Conservation (phyloP, 2,113 vertebrate genomes). For the Cygnus buccinator region DNA sequence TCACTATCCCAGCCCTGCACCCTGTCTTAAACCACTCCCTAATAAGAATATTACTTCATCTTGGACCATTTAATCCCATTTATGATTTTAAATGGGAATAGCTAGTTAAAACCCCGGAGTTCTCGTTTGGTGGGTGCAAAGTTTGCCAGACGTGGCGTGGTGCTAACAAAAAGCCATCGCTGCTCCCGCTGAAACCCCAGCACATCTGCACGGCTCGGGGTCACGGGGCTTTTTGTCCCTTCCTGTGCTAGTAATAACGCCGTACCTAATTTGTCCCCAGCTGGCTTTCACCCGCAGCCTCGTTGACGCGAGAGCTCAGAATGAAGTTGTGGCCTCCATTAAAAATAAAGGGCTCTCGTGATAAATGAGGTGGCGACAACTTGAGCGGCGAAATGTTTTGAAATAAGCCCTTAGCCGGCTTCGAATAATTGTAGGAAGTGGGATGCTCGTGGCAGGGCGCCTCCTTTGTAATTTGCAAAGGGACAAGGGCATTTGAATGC, state of each 20-base stretch:
- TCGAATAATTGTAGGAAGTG: slow-evolving; percentile 51
- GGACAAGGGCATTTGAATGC: neutral
- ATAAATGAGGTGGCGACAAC: slow-evolving; percentile 36
- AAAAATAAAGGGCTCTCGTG: slow-evolving; percentile 35
- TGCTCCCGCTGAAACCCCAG: neutral
- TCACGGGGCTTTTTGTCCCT: slow-evolving; percentile 12
- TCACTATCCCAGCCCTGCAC: neutral
- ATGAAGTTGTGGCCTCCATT: slow-evolving; percentile 54
- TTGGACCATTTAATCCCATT: neutral
- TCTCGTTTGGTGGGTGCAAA: neutral
- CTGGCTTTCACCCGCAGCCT: slow-evolving; percentile 71
- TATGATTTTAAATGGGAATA: neutral
- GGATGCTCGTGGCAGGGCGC: neutral
- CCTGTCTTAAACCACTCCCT: neutral
- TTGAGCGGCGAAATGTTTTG: slow-evolving; percentile 50
- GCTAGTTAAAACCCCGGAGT: neutral
- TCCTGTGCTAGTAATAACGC: slow-evolving; percentile 60
- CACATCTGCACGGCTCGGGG: neutral
- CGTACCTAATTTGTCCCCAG: slow-evolving; percentile 27
- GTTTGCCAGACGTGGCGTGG: neutral
- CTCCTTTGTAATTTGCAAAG: neutral
- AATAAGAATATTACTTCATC: neutral
- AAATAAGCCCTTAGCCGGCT: slow-evolving; percentile 33
- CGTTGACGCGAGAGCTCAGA: neutral
- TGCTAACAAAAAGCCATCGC: neutral